Evolutionary conservation across 1,140 invertebrate genomes (phyloP).

Genomic region (Oppia nitens): DNA sequence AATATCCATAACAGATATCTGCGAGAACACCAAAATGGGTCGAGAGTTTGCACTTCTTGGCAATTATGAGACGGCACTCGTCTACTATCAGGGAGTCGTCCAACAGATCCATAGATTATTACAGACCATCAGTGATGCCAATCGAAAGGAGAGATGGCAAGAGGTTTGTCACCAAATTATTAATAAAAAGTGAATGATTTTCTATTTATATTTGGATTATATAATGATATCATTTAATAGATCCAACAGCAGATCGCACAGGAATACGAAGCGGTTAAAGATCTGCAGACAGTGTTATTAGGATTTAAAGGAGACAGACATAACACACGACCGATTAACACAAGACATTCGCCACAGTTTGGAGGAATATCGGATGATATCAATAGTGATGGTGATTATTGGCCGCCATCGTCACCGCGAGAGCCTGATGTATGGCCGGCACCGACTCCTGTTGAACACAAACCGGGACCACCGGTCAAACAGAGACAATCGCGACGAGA

Average conservation of each 20-base stretch:
- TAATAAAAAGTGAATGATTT: not conserved
- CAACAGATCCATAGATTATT: slow-evolving; percentile 74
- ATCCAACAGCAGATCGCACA: slow-evolving; percentile 70
- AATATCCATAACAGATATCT: slow-evolving; percentile 67
- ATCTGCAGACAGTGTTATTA: slow-evolving; percentile 47
- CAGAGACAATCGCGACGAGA: not conserved
- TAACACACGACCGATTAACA: slow-evolving; percentile 28
- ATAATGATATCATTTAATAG: slow-evolving; percentile 32
- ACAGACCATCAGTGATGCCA: slow-evolving; percentile 54
- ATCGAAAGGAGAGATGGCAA: slow-evolving; percentile 71
- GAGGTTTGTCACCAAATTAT: slow-evolving; percentile 37
- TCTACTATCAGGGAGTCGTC: slow-evolving; percentile 85
- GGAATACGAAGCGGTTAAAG: slow-evolving; percentile 81
- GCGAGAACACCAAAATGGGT: slow-evolving; percentile 77
- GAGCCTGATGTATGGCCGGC: slow-evolving; percentile 12
- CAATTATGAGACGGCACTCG: slow-evolving; percentile 82
- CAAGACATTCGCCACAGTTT: slow-evolving; percentile 1
- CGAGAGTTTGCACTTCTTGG: slow-evolving; percentile 84
- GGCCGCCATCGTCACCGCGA: not conserved
- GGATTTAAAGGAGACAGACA: slow-evolving; percentile 40
- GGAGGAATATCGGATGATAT: slow-evolving; percentile 19
- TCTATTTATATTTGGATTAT: slow-evolving; percentile 5
- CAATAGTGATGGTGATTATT: slow-evolving; percentile 25
- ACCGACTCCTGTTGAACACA: not conserved
- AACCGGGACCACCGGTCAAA: not conserved